Base-by-base conservation (phyloP, 2,888 invertebrate genomes). In the Andrena praecox region DNA sequence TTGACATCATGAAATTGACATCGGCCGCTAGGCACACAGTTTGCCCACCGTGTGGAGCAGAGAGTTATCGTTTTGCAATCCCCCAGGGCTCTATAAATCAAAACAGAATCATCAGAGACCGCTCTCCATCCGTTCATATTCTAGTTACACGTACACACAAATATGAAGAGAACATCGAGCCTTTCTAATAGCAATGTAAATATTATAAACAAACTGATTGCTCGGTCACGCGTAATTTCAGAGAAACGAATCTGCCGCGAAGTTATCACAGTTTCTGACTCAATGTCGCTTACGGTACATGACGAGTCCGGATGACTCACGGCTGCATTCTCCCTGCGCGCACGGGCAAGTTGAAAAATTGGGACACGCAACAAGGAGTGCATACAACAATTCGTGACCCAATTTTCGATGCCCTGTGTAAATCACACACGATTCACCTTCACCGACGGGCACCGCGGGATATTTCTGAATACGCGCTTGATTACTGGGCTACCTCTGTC, bases 341-440 rank as follows among this genome's bases (percentile, higher is more conserved):
- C 35, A 48, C 67, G 66, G 60, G 35, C 71, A 42, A 72, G 66
- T 63, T 64, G 50, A 80, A 86, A 87, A 87, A 87, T 87, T 87
- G 74, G 86, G 80, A 82, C 86, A 31, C 76, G 35, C 62, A 71
- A 77, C 82, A 68, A 75, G 71, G 75, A 76, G 80, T 63, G 66
- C 31, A 42, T 42, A 60, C 82, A 79, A 79, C 85, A 82, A 80
- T 80, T 82, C 75, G 62, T 54, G 86, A 69, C 74, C 80, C 70
- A 77, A 87, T 84, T 87, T 77, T 62, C 60, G n/a, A 68, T 24
- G 56, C 31, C 63, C 29, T 42, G 56, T 70, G 27, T 67, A 77
- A 67, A 69, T 67, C 56, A 29, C 33, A 29, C 33, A 20, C 42
- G 52, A 68, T 67, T 56, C 42, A 81, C 69, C 54, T 73, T 73